These are phyloP conservation scores for Schizaphis graminum DNA, from an alignment of 2,888 invertebrate species.

Conservation along the genomic window DNA sequence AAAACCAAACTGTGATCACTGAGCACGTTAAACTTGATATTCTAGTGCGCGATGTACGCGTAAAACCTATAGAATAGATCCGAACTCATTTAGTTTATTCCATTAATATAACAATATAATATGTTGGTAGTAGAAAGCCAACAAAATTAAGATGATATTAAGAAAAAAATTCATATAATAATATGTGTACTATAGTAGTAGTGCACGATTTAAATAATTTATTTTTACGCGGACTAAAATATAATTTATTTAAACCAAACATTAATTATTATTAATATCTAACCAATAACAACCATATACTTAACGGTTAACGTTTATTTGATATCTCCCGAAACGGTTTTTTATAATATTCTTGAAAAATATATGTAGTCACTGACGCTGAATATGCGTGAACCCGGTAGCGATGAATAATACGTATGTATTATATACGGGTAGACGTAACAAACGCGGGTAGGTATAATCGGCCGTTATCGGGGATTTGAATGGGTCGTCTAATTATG, in stretches of 20 bases:
- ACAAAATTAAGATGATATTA: not conserved
- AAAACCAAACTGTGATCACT: not conserved
- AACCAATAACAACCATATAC: not conserved
- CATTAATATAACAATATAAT: too few relatives aligned
- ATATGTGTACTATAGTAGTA: not conserved
- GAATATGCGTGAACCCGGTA: not conserved
- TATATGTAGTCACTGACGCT: not conserved
- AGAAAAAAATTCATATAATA: not conserved
- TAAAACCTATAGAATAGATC: not conserved
- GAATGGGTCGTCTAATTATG: slow-evolving; percentile 55
- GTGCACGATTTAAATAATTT: not conserved
- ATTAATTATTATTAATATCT: not conserved
- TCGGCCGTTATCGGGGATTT: slow-evolving; percentile 16
- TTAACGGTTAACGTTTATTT: not conserved
- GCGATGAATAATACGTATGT: not conserved
- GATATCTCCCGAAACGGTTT: not conserved
- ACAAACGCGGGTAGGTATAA: not conserved
- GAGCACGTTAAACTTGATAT: not conserved
- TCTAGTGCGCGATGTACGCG: not conserved
- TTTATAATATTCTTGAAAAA: not conserved
- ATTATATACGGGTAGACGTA: not conserved
- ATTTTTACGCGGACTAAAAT: not conserved
- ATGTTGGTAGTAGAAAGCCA: too few relatives aligned
- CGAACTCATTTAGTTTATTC: not conserved
- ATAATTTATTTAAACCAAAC: not conserved